Base-by-base conservation (phyloP, 2,797 vertebrate genomes). In the Alfaro cultratus region DNA sequence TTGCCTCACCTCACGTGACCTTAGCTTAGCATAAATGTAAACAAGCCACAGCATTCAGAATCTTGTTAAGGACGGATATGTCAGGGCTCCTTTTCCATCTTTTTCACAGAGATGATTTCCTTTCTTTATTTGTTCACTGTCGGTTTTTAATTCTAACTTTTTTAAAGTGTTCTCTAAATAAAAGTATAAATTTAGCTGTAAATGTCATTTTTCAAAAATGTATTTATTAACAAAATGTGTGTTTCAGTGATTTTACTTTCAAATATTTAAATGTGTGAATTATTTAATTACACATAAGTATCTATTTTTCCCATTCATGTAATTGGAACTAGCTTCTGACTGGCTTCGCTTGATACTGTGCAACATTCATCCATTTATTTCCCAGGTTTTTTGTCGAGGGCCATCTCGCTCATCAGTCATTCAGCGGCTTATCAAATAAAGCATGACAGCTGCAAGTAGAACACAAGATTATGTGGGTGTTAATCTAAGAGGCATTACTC, bases 401-500 rank as follows among this genome's bases (percentile, higher is more conserved):
- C 45, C 77, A 55, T 71, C 49, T 82, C 73, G 46, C 84, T 83
- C 67, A 84, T 86, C 86, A 88, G 34, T 92, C 87, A 89, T 62
- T 76, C 73, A 67, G 31, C 73, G 79, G 81, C 86, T 92, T 88
- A 90, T 90, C 86, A 91, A 92, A 92, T 88, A 91, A 89, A 94
- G 85, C 77, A 88, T 92, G 90, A 91, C 93, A 88, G 81, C 84
- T 88, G 72, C 75, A 87, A 91, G 91, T 85, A 85, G 88, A 93
- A 88, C 86, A 94, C 78, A 82, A 92, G 94, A 92, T 96, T 94
- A 95, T 91, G 91, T 90, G 87, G 92, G 94, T 94, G 94, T 96
- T 96, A 95, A 91, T 88, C 90, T 96, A 95, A 96, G 93, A 93
- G 86, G 94, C 83, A 92, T 96, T 95, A 96, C 82, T 81, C 83